Evolutionary conservation across 2,113 vertebrate species (phyloP).

Genomic region (Nycticebus coucang): DNA sequence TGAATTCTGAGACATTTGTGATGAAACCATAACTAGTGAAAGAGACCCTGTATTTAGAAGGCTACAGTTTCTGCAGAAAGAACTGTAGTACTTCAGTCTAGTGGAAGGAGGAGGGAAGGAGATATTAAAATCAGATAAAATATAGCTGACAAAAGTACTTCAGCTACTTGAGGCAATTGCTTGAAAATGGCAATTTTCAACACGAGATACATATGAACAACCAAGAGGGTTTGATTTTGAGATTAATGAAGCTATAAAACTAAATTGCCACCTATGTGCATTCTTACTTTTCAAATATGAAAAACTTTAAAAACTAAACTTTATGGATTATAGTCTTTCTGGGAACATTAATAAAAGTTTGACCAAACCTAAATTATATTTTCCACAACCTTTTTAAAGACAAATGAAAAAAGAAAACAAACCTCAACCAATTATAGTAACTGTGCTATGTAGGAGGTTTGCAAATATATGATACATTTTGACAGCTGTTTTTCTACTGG

Average conservation of each 20-base stretch:
- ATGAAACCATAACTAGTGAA: constrained; percentile 31
- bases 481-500: constrained; percentile 84
- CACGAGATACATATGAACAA: not conserved
- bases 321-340: constrained; percentile 67
- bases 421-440: constrained; percentile 87
- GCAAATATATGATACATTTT: constrained; percentile 81
- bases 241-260: constrained; percentile 74
- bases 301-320: constrained; percentile 76
- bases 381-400: constrained; percentile 89
- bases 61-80: constrained; percentile 22
- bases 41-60: not conserved
- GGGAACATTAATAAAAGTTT: constrained; percentile 79
- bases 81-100: not conserved
- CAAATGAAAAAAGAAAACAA: constrained; percentile 80
- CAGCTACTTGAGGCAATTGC: constrained; percentile 40
- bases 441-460: constrained; percentile 83
- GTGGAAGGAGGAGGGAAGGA: constrained; percentile 35
- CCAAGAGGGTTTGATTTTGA: constrained; percentile 66
- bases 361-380: constrained; percentile 86
- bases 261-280: constrained; percentile 65
- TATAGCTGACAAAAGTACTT: constrained; percentile 36
- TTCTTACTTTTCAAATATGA: constrained; percentile 77
- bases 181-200: constrained; percentile 56
- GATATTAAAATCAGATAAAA: constrained; percentile 69
- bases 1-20: not conserved